Conservation (phyloP, 2,888 invertebrate species). For the Leptinotarsa rubiginosa region DNA sequence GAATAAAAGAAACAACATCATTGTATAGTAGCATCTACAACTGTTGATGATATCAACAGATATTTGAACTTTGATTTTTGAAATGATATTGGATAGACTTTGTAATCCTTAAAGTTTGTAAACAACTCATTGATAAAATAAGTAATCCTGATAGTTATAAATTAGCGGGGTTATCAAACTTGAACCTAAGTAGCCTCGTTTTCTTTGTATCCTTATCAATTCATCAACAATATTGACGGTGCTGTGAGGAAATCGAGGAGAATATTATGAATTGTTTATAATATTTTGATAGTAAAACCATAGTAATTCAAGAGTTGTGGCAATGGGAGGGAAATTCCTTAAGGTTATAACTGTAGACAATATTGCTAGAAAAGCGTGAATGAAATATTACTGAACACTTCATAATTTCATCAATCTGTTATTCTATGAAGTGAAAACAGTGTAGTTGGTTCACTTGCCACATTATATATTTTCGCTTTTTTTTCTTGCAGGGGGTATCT, state of each 20-base stretch:
- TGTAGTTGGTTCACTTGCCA: too few relatives aligned
- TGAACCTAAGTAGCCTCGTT: not conserved
- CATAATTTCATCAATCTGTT: too few relatives aligned
- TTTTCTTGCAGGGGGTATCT: too few relatives aligned
- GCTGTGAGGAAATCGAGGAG: not conserved
- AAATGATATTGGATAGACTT: not conserved
- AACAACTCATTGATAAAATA: not conserved
- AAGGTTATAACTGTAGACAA: too few relatives aligned
- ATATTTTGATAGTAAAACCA: not conserved
- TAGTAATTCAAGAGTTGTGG: too few relatives aligned
- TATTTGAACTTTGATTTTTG: not conserved
- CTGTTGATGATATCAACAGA: not conserved
- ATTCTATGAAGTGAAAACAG: too few relatives aligned
- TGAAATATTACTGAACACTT: too few relatives aligned
- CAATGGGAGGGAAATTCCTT: too few relatives aligned
- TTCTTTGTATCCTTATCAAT: conserved; percentile 9
- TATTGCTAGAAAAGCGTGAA: too few relatives aligned
- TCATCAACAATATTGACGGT: not conserved
- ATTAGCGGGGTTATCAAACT: not conserved
- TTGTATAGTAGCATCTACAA: not conserved
- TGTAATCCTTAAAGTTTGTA: not conserved
- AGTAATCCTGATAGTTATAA: not conserved
- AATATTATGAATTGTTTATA: not conserved
- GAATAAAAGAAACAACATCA: not conserved
- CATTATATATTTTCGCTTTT: too few relatives aligned